Base-by-base conservation (phyloP, 1,140 invertebrate genomes). In the Trachymyrmex cornetzi region DNA sequence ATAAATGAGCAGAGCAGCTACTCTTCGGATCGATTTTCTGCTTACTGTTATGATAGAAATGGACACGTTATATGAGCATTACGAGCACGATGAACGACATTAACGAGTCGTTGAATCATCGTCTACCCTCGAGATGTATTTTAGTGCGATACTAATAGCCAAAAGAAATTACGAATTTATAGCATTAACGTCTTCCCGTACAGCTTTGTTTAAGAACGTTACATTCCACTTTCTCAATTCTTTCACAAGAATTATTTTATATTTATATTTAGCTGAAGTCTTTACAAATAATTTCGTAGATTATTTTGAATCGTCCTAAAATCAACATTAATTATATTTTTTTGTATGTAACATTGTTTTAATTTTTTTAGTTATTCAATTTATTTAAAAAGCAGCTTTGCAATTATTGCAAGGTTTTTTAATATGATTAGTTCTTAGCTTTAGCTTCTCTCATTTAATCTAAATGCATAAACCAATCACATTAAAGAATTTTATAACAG, bases 81-180 rank as follows among this genome's bases (percentile, higher is more conserved):
- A 89, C 86, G 86, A 88, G 66, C 59, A 50, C 50, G 24, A 53
- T 63, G 57, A 86, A 77, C 53, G 81, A 86, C 91, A 75, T 92
- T 91, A 92, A 90, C 90, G 87, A 90, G 85, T 88, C 82, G 84
- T 86, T 61, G 90, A 91, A 89, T 90, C 85, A 85, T 92, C 79
- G 87, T 79, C 89, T 84, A 85, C 77, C 89, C 86, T 80, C 30
- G 85, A 87, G 67, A 89, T 69, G 86, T 87, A 87, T 92, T 90
- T 89, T 87, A 67, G 71, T 69, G 91, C 66, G 81, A 80, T 85
- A 91, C 87, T 90, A 90, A 92, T 85, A 74, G 71, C 80, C 57
- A 74, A 50, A 22, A 85, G 81, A 34, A 88, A 91, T 92, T 89
- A 91, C 89, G 84, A 66, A 89, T 88, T 91, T 90, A 90, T 63